These are phyloP conservation scores for Polymixis lichenea DNA, from an alignment of 2,888 invertebrate species.

Conservation along the genomic window DNA sequence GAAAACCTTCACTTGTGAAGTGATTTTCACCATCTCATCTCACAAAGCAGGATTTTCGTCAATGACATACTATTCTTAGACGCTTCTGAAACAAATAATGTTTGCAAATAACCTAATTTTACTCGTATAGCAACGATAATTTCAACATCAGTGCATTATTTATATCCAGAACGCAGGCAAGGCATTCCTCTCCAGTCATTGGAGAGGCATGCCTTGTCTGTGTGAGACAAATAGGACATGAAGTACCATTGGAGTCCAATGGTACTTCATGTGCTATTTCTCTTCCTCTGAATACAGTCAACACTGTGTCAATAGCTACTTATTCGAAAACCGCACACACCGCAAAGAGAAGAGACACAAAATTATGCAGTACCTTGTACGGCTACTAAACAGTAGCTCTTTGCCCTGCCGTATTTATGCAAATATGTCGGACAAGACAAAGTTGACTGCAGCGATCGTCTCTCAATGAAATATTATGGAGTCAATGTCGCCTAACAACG, in stretches of 20 bases:
- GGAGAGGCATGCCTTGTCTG: no score
- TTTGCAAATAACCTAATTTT: neutral
- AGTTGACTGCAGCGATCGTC: conserved; percentile 44
- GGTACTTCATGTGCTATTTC: conserved; percentile 18
- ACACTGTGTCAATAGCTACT: neutral
- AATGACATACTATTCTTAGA: neutral
- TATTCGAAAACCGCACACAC: conserved; percentile 24
- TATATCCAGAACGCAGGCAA: conserved; percentile 16
- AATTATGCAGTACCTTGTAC: conserved; percentile 1
- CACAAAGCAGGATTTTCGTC: neutral
- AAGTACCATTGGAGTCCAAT: no score
- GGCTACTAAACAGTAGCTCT: conserved; percentile 28
- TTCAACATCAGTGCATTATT: conserved; percentile 5
- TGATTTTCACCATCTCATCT: neutral
- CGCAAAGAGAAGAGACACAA: conserved; percentile 9
- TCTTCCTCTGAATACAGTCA: conserved; percentile 1
- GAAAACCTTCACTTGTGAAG: neutral
- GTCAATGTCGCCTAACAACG: conserved; percentile 59
- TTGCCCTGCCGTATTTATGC: conserved; percentile 23
- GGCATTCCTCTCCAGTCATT: neutral
- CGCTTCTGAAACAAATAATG: neutral
- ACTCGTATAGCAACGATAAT: neutral
- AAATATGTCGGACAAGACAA: conserved; percentile 40
- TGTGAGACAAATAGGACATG: no score
- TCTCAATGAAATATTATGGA: conserved; percentile 62